Evolutionary conservation across 2,797 vertebrate genomes (phyloP), one percentile per base, ranked within the genome.

Genomic region (Enteromius argenteus): DNA sequence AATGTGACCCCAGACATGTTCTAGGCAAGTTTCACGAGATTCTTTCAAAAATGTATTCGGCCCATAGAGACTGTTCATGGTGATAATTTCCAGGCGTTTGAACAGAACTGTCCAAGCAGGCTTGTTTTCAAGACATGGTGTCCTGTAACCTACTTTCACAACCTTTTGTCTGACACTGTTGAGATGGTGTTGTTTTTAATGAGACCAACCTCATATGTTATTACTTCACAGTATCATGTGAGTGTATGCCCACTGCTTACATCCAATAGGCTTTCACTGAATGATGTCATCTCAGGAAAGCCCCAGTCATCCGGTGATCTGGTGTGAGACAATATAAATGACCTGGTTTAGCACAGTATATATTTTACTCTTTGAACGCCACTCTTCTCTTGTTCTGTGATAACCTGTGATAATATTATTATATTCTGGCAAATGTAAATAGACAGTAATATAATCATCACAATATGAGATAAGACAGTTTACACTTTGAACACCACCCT

Each of bases 141-240:
- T 58, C 87, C 90, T 93, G 89, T 93, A 27, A 86, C 90, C 90
- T 80, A n/a, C 85, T 92, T 93, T 89, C 85, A 85, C 72, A 89
- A 92, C 80, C 37, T 37, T 86, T 86, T 87, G 32, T 23, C 62
- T 58, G 60, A n/a, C 7, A 5, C 19, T 30, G 15, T 71, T 2
- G 14, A 32, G 32, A 81, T 81, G 56, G 15, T 15, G 51, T 72
- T 74, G 87, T 74, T 62, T 46, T 71, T 88, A 89, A 88, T 90
- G 77, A 90, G 62, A 64, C 86, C 77, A 80, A 53, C 66, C 53
- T 73, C 23, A 15, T 58, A 60, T 17, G 23, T 35, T 80, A 3
- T 86, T 73, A 17, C 82, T 78, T 6, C 14, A n/a, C 15, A 13
- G 35, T 32, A 81, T 91, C 91, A 91, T 89, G 87, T 88, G 89